These are phyloP conservation scores for Ochropleura plecta DNA, from an alignment of 2,888 invertebrate genomes.

Conservation along the genomic window DNA sequence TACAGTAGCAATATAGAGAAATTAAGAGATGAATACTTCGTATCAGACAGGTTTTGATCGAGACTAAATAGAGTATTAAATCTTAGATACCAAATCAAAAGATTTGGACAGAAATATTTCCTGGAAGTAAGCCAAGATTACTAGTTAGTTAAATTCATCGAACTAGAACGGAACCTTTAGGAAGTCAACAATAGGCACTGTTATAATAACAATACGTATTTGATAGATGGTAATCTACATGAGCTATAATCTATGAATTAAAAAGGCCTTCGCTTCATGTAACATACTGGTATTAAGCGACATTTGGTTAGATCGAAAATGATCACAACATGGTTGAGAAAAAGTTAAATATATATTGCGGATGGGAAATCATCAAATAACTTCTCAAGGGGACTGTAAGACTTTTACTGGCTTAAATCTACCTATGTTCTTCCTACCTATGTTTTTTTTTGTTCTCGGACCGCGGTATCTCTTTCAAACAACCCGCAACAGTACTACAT, in stretches of 20 bases:
- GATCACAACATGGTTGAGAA: background rate
- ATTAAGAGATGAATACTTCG: background rate
- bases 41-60: background rate
- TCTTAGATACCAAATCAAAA: constrained; percentile 8
- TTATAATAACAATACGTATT: constrained; percentile 10
- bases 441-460: too few species aligned
- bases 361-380: too few species aligned
- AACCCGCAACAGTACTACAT: too few species aligned
- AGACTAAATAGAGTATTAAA: background rate
- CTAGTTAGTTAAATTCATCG: constrained; percentile 19
- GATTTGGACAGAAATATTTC: constrained; percentile 8
- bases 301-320: background rate
- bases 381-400: too few species aligned
- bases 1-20: background rate
- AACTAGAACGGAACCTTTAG: constrained; percentile 15
- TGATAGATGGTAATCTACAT: background rate
- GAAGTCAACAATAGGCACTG: constrained; percentile 2
- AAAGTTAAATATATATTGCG: background rate
- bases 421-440: too few species aligned
- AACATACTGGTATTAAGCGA: background rate
- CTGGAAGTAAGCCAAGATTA: constrained; percentile 36
- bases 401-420: too few species aligned
- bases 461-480: too few species aligned
- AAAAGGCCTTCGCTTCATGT: background rate
- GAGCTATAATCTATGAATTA: background rate